Conservation (phyloP, 23 tunicate species). For the Ascidia mentula region DNA sequence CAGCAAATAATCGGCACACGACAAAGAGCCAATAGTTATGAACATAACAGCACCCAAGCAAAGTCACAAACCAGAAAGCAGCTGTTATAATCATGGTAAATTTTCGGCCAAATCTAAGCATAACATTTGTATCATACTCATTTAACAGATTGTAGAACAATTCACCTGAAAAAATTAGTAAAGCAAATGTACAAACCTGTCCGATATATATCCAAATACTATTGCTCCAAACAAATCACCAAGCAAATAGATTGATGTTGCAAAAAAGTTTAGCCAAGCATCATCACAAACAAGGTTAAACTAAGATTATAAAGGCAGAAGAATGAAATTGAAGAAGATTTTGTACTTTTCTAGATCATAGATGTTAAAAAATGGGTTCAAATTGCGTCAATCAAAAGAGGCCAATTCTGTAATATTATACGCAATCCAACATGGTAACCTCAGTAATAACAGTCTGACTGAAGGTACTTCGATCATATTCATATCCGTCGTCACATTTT, state of each 20-base stretch:
- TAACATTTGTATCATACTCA: no score
- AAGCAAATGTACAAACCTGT: constrained; percentile 14
- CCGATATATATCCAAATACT: constrained; percentile 35
- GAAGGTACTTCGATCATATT: neutral
- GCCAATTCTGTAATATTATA: no score
- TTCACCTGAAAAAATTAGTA: no score
- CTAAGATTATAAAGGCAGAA: constrained; percentile 18
- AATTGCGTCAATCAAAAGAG: no score
- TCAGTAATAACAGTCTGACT: neutral
- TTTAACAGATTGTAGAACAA: no score
- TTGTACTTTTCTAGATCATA: no score
- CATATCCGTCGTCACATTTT: neutral
- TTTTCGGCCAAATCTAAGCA: constrained; percentile 70
- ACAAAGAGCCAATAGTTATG: constrained; percentile 58
- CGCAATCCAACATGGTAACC: no score
- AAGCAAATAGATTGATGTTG: constrained; percentile 33
- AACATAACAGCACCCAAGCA: constrained; percentile 42
- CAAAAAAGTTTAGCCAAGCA: constrained; percentile 29
- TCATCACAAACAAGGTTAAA: constrained; percentile 48
- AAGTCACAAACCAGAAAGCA: constrained; percentile 27
- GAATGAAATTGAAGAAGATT: no score
- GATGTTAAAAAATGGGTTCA: no score
- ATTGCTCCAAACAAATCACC: constrained; percentile 38
- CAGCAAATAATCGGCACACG: constrained; percentile 45
- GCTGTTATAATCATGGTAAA: constrained; percentile 36